phyloP scores from a whole-genome alignment of 2,888 invertebrate genomes.

The Ryuthela nishihirai region DNA sequence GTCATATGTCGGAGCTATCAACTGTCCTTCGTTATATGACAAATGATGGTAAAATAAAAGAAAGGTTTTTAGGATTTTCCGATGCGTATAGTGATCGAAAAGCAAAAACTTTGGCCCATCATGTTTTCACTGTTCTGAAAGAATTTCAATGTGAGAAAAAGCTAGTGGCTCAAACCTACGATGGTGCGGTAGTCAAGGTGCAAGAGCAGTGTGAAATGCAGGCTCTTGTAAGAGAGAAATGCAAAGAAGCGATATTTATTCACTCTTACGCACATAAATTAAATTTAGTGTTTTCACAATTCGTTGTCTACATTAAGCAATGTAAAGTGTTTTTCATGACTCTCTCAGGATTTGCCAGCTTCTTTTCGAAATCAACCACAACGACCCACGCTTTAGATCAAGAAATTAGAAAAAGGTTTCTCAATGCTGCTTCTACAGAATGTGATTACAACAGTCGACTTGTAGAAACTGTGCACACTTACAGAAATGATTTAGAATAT shows the following conservation, averaged over 20 bases:
- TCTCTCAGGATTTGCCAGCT: slow-evolving; percentile 17
- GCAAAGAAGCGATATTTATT: slow-evolving; percentile 17
- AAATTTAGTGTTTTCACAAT: slow-evolving; percentile 41
- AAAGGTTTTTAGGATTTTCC: slow-evolving; percentile 46
- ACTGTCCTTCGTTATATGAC: slow-evolving; percentile 45
- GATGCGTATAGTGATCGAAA: slow-evolving; percentile 45
- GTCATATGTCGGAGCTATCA: slow-evolving; percentile 44
- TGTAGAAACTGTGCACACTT: too few relatives aligned
- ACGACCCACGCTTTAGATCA: not conserved
- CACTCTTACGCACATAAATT: slow-evolving; percentile 34
- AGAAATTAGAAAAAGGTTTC: not conserved
- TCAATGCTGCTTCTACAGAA: not conserved
- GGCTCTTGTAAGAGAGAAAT: slow-evolving; percentile 11
- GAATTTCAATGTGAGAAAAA: slow-evolving; percentile 12
- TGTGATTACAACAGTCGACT: not conserved
- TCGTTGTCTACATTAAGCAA: slow-evolving; percentile 10
- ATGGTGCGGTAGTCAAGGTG: slow-evolving; percentile 27
- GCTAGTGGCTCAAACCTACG: slow-evolving; percentile 30
- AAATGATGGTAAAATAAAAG: slow-evolving; percentile 9
- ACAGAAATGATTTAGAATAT: too few relatives aligned
- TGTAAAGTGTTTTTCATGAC: slow-evolving; percentile 40
- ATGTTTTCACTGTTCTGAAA: slow-evolving; percentile 24
- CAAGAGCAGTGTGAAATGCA: slow-evolving; percentile 20
- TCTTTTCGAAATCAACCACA: slow-evolving; percentile 4
- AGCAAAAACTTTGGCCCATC: slow-evolving; percentile 41